These are phyloP conservation scores for Lepisosteus osseus DNA, from an alignment of 2,113 vertebrate species.

Conservation along the genomic window DNA sequence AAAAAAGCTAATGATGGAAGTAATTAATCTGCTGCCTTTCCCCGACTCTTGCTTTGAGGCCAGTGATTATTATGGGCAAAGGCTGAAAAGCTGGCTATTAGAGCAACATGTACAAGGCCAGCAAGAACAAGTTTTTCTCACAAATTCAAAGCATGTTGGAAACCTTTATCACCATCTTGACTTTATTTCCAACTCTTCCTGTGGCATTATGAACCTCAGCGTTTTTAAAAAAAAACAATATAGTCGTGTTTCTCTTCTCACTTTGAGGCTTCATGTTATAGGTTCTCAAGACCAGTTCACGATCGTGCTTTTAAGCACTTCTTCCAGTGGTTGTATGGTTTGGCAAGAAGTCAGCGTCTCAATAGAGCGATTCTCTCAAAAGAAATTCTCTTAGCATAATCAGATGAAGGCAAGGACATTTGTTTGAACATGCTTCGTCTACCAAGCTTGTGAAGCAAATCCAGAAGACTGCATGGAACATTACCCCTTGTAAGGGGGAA, in stretches of 20 bases:
- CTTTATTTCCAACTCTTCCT: too few relatives aligned
- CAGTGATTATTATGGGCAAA: too few relatives aligned
- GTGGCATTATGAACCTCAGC: too few relatives aligned
- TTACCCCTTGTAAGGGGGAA: background rate
- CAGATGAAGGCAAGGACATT: background rate
- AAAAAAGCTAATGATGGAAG: background rate
- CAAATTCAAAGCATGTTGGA: background rate
- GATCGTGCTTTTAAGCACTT: too few relatives aligned
- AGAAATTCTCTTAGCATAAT: background rate
- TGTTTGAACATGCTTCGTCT: background rate
- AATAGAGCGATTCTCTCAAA: background rate
- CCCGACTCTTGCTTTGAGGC: too few relatives aligned
- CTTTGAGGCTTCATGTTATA: too few relatives aligned
- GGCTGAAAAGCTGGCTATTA: too few relatives aligned
- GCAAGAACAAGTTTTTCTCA: background rate
- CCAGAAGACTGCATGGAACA: slow-evolving; percentile 1
- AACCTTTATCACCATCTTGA: background rate
- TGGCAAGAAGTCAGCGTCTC: background rate
- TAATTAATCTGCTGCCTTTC: too few relatives aligned
- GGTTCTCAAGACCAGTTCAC: too few relatives aligned
- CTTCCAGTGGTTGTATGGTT: background rate
- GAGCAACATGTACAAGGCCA: background rate
- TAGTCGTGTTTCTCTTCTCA: too few relatives aligned
- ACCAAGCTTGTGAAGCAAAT: background rate
- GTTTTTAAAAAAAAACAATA: too few relatives aligned